These are phyloP conservation scores for Erethizon dorsatum DNA, from an alignment of 2,797 vertebrate species.

Conservation along the genomic window DNA sequence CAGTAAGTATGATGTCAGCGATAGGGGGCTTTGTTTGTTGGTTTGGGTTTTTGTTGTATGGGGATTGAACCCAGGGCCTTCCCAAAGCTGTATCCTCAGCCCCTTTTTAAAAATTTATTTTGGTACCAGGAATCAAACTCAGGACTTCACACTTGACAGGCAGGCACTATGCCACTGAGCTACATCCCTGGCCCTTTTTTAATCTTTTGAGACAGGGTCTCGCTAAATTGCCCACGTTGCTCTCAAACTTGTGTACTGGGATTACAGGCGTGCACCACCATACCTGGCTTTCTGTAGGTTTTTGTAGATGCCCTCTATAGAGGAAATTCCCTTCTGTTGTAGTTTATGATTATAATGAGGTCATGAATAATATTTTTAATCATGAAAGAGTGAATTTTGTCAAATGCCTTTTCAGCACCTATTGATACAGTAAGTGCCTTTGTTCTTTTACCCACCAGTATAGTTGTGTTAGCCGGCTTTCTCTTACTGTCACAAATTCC, in stretches of 20 bases:
- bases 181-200: too few relatives aligned
- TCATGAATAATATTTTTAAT: not conserved
- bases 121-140: too few relatives aligned
- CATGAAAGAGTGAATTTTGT: not conserved
- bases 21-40: not conserved
- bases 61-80: not conserved
- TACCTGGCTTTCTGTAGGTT: not conserved
- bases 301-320: not conserved
- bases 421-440: not conserved
- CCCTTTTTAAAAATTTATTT: too few relatives aligned
- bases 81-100: too few relatives aligned
- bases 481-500: not conserved
- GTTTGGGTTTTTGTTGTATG: not conserved
- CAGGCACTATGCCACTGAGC: too few relatives aligned
- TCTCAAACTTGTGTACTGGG: not conserved
- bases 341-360: not conserved
- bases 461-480: not conserved
- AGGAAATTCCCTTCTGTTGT: not conserved
- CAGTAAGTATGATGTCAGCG: not conserved
- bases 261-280: not conserved
- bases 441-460: not conserved
- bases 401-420: not conserved
- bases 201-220: too few relatives aligned
- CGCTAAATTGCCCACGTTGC: too few relatives aligned
- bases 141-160: too few relatives aligned